Conservation (phyloP, 2,113 vertebrate species). For the Brachionichthys hirsutus region DNA sequence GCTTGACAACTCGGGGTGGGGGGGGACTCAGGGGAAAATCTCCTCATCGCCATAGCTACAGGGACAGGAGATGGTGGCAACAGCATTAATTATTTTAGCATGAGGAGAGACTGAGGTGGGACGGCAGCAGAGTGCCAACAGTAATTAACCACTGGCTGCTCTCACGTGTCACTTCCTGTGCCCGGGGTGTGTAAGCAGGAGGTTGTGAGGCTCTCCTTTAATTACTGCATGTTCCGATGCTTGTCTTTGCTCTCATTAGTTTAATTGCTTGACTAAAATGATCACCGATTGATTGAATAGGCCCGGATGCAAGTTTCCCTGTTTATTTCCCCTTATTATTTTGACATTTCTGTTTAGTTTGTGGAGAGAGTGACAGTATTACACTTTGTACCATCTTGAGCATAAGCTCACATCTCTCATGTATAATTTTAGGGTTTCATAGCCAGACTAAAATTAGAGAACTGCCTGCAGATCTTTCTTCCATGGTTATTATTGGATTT, state of each 20-base stretch:
- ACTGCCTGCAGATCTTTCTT: slow-evolving; percentile 23
- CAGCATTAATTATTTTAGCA: slow-evolving; percentile 77
- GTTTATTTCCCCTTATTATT: not conserved
- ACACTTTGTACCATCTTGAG: slow-evolving; percentile 13
- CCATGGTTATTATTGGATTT: slow-evolving; percentile 13
- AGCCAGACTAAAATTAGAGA: slow-evolving; percentile 13
- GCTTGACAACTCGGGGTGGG: slow-evolving; percentile 42
- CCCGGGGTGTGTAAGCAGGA: slow-evolving; percentile 49
- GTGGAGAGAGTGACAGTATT: not conserved
- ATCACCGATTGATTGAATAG: slow-evolving; percentile 16
- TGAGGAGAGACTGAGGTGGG: slow-evolving; percentile 60
- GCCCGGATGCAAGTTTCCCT: not conserved
- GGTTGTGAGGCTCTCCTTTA: slow-evolving; percentile 52
- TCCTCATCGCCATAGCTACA: slow-evolving; percentile 74
- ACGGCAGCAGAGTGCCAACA: slow-evolving; percentile 60
- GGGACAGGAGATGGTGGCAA: slow-evolving; percentile 65
- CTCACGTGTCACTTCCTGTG: slow-evolving; percentile 75
- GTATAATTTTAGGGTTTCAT: slow-evolving; percentile 21
- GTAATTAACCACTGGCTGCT: slow-evolving; percentile 77
- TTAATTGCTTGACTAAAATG: slow-evolving; percentile 41
- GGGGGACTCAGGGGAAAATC: slow-evolving; percentile 52
- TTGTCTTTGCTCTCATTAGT: slow-evolving; percentile 45
- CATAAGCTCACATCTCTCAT: slow-evolving; percentile 7
- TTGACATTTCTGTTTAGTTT: not conserved
- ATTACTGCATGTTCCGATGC: slow-evolving; percentile 50